Base-by-base conservation (phyloP, 1,140 invertebrate genomes). In the Neodiprion lecontei region DNA sequence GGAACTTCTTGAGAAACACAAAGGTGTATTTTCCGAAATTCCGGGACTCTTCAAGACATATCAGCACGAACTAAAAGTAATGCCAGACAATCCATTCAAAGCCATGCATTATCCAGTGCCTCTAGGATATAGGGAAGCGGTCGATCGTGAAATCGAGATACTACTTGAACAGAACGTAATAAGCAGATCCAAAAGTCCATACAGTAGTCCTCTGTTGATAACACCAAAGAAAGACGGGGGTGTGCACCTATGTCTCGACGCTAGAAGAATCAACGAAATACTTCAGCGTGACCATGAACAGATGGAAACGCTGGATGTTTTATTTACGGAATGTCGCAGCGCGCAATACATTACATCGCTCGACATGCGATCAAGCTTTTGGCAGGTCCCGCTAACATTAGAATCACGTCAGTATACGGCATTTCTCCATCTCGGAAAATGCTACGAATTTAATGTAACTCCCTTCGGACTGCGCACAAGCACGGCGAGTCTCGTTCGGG, bases 401-500 rank as follows among this genome's bases (percentile, higher is more conserved):
- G 14, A 50, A 1, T 69, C 48, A 1, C 76, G 61, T n/a, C 40
- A 72, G 10, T 75, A 78, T 1, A 80, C 80, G 0, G 78, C 80
- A 8, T 82, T 81, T 72, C 23, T 72, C 1, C 48, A 72, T 65
- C 49, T 9, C 17, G 10, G 9, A 21, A 68, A 17, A 68, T 68
- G 9, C 9, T 68, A 68, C 28, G 9, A 68, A n/a, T 68, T 68
- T 21, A 9, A n/a, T 28, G 77, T 79, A 9, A 73, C 84, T 1
- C 83, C 85, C 0, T 86, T 86, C 65, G 17, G 28, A 68, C 9
- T 68, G 9, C 21, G 17, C 17, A 21, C 10, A n/a, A 17, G 67
- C 67, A 21, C 67, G 9, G 28, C 9, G 10, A 50, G 53, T 73
- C 69, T 69, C 72, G 1, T 72, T 78, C 10, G 61, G 48, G 1